phyloP scores from a whole-genome alignment of 2,888 invertebrate genomes.

The Tiliacea aurago region DNA sequence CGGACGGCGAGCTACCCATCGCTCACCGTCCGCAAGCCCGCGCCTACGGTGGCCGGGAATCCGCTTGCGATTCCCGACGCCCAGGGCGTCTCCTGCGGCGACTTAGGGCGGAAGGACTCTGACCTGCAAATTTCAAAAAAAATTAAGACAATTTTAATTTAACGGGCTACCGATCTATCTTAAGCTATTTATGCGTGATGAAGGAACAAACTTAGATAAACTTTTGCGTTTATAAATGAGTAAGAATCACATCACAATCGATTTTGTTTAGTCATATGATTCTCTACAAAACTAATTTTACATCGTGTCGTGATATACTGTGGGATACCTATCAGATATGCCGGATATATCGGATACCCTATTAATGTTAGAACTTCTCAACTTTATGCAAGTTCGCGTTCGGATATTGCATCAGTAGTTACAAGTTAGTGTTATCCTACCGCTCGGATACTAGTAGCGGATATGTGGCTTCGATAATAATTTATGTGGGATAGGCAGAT shows the following conservation, averaged over 20 bases:
- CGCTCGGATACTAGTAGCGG: background rate
- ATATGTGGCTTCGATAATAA: background rate
- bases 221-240: background rate
- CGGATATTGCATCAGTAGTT: constrained; percentile 38
- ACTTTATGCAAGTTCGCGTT: constrained; percentile 21
- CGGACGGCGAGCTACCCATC: no score
- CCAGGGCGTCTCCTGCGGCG: no score
- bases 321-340: constrained; percentile 6
- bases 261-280: no score
- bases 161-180: no score
- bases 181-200: background rate
- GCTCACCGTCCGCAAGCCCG: no score
- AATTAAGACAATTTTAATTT: no score
- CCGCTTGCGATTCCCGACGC: no score
- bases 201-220: background rate
- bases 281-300: constrained; percentile 26
- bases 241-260: background rate
- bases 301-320: background rate
- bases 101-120: no score
- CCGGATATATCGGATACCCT: background rate
- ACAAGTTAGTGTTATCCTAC: constrained; percentile 24
- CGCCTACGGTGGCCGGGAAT: no score
- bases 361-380: constrained; percentile 34
- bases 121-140: no score
- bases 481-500: background rate